These are phyloP conservation scores for Paracentrotus lividus DNA, from an alignment of 53 echinoderm and acorn worm species.

Conservation along the genomic window DNA sequence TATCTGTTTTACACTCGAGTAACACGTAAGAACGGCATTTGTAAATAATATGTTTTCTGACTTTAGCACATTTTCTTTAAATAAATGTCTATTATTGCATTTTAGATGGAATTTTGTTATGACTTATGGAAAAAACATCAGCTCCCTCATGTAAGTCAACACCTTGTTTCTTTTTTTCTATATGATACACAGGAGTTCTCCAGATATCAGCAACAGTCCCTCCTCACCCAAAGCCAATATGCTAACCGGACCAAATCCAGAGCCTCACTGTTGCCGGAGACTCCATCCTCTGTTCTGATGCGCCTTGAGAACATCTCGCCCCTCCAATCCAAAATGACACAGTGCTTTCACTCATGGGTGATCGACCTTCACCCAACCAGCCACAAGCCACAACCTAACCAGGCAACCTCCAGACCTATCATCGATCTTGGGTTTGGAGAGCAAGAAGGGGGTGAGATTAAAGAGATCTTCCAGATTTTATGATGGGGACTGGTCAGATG, in stretches of 20 bases:
- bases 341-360: conserved; percentile 52
- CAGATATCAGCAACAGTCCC: conserved; percentile 37
- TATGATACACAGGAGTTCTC: conserved; percentile 55
- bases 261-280: not conserved
- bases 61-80: no score
- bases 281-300: conserved; percentile 61
- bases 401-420: conserved; percentile 33
- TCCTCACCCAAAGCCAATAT: conserved; percentile 28
- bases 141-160: no score
- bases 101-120: no score
- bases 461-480: conserved; percentile 61
- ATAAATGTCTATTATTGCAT: no score
- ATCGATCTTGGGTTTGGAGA: conserved; percentile 64
- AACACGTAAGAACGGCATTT: no score
- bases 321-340: conserved; percentile 66
- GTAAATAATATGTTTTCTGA: no score
- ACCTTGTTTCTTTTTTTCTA: not conserved
- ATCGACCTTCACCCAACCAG: conserved; percentile 63
- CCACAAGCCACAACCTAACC: not conserved
- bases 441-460: conserved; percentile 66
- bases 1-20: no score
- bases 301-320: conserved; percentile 67
- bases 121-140: no score
- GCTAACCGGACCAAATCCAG: conserved; percentile 23
- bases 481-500: not conserved